These are phyloP conservation scores for Acanthoscelides obtectus DNA, from an alignment of 2,888 invertebrate genomes.

Conservation along the genomic window DNA sequence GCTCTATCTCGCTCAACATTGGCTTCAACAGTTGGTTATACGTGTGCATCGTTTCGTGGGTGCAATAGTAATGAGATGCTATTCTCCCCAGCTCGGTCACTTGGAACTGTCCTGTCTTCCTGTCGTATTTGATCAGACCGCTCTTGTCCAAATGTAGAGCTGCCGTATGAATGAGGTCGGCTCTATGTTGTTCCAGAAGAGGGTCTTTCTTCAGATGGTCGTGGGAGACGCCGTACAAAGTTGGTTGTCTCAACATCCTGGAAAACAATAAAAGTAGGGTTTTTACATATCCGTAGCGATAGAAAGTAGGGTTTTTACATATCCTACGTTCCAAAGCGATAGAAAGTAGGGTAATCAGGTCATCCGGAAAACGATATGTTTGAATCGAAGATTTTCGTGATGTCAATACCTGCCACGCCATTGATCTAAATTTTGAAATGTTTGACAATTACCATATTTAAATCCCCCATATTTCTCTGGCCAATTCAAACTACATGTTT, in stretches of 20 bases:
- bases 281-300: no score
- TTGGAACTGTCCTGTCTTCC: constrained; percentile 79
- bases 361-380: no score
- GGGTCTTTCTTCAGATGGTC: constrained; percentile 80
- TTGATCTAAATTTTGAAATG: no score
- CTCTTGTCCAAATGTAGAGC: constrained; percentile 87
- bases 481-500: no score
- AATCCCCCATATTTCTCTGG: no score
- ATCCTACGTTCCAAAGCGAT: no score
- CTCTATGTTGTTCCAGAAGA: constrained; percentile 81
- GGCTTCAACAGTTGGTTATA: constrained; percentile 96
- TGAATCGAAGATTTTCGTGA: no score
- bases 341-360: no score
- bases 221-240: constrained; percentile 80
- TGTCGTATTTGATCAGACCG: constrained; percentile 92
- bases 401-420: no score
- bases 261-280: constrained; percentile 2
- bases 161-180: constrained; percentile 94
- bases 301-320: no score
- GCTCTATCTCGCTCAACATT: constrained; percentile 94
- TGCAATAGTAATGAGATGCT: constrained; percentile 97
- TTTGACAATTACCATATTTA: no score
- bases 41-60: constrained; percentile 92
- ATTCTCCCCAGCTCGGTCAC: constrained; percentile 92
- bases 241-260: constrained; percentile 81